phyloP scores from a whole-genome alignment of 2,888 invertebrate genomes.

The Cynaeus angustus region DNA sequence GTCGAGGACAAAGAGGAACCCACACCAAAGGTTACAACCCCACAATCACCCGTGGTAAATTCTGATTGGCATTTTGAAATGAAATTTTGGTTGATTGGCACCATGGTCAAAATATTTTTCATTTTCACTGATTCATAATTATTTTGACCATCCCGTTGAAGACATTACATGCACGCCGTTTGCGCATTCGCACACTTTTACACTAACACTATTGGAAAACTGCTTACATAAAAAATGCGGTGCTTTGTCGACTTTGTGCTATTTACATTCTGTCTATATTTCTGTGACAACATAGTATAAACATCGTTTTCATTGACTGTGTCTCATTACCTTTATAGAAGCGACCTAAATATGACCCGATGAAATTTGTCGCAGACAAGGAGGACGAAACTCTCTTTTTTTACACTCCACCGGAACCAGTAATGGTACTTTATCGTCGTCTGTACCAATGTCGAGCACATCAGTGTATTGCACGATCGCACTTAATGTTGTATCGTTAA shows the following conservation, averaged over 20 bases:
- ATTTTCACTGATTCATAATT: slow-evolving; percentile 8
- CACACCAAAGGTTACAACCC: slow-evolving; percentile 48
- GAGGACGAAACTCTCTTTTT: slow-evolving; percentile 52
- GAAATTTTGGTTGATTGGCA: slow-evolving; percentile 32
- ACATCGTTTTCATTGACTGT: background rate
- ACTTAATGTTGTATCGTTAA: slow-evolving; percentile 13
- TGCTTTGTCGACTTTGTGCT: slow-evolving; percentile 1
- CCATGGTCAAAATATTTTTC: slow-evolving; percentile 47
- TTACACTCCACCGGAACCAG: slow-evolving; percentile 44
- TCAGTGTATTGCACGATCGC: slow-evolving; percentile 1
- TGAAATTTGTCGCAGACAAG: slow-evolving; percentile 58
- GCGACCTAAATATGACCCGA: slow-evolving; percentile 57
- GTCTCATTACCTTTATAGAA: slow-evolving; percentile 34
- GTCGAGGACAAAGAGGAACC: slow-evolving; percentile 46
- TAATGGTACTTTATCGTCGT: slow-evolving; percentile 1
- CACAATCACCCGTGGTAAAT: slow-evolving; percentile 49
- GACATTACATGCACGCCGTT: slow-evolving; percentile 28
- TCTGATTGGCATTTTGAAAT: slow-evolving; percentile 24
- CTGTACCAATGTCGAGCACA: slow-evolving; percentile 5
- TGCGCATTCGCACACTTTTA: slow-evolving; percentile 16
- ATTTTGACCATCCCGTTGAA: slow-evolving; percentile 30
- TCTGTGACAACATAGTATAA: background rate
- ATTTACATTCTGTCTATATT: background rate
- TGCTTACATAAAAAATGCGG: background rate
- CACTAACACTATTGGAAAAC: slow-evolving; percentile 12